Percentiles rank a stretch among this genome's conserved stretches.
phyloP scores from a whole-genome alignment of 2,888 invertebrate genomes.

The Catocala fraxini region DNA sequence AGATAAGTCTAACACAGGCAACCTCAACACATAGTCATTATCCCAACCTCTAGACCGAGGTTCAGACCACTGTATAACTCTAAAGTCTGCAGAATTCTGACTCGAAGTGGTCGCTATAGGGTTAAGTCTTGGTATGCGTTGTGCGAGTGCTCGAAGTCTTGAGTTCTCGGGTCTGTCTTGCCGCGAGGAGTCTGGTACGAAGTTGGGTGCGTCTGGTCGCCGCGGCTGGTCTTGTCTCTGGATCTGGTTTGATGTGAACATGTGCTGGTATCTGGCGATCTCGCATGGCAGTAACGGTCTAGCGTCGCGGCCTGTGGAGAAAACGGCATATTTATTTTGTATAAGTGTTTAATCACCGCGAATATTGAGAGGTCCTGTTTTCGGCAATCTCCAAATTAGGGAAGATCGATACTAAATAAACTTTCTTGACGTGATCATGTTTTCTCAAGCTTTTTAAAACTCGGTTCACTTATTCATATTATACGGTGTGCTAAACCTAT shows the following conservation, averaged over 20 bases:
- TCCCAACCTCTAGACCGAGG: slow-evolving; percentile 63
- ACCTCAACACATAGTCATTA: slow-evolving; percentile 69
- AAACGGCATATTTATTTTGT: too few species aligned
- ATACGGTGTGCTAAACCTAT: too few species aligned
- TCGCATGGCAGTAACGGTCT: slow-evolving; percentile 84
- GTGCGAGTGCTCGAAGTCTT: slow-evolving; percentile 69
- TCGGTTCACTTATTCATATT: too few species aligned
- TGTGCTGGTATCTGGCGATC: slow-evolving; percentile 81
- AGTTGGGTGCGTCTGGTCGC: slow-evolving; percentile 58
- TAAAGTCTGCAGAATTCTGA: slow-evolving; percentile 55
- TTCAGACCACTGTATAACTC: slow-evolving; percentile 73
- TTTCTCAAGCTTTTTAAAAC: too few species aligned
- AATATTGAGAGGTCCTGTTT: too few species aligned
- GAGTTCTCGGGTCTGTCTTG: slow-evolving; percentile 64
- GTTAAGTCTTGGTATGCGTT: slow-evolving; percentile 72
- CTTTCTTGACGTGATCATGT: too few species aligned
- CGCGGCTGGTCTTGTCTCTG: slow-evolving; percentile 52
- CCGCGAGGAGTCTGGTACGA: slow-evolving; percentile 62
- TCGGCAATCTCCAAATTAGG: too few species aligned
- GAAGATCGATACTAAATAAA: too few species aligned
- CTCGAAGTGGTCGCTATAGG: slow-evolving; percentile 56
- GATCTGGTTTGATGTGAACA: slow-evolving; percentile 68
- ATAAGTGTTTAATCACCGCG: too few species aligned
- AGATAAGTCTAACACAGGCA: slow-evolving; percentile 71
- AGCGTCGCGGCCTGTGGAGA: slow-evolving; percentile 72